These are phyloP conservation scores for Gallirallus australis DNA, from an alignment of 2,797 vertebrate species.

Conservation along the genomic window DNA sequence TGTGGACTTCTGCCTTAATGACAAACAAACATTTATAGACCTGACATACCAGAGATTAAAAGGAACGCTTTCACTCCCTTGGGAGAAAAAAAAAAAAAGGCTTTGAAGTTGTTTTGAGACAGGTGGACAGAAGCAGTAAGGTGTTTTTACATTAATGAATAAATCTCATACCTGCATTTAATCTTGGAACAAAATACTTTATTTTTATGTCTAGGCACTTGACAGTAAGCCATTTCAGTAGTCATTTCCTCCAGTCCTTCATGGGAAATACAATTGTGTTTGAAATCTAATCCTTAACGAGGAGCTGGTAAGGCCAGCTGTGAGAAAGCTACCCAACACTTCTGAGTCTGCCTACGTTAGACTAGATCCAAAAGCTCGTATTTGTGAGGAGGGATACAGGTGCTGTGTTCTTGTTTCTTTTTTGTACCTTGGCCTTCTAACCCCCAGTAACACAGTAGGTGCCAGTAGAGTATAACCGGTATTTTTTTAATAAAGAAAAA, in stretches of 20 bases:
- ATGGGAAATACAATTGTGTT: not conserved
- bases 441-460: not conserved
- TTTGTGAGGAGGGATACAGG: constrained; percentile 6
- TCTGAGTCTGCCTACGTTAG: not conserved
- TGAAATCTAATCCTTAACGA: not conserved
- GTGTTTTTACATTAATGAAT: not conserved
- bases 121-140: not conserved
- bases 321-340: not conserved
- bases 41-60: not conserved
- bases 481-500: constrained; percentile 56
- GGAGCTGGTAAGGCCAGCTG: not conserved
- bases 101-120: not conserved
- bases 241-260: not conserved
- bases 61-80: not conserved
- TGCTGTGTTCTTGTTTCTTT: not conserved
- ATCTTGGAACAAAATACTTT: not conserved
- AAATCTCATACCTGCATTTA: not conserved
- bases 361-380: not conserved
- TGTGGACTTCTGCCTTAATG: not conserved
- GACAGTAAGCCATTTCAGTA: not conserved
- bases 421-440: constrained; percentile 2
- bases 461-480: constrained; percentile 49
- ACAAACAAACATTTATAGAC: not conserved
- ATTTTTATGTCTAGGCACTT: constrained; percentile 25
- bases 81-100: not conserved